Evolutionary conservation across 2,888 invertebrate genomes (phyloP), one percentile per base, ranked within the genome.

Genomic region (Aphodius sticticus): DNA sequence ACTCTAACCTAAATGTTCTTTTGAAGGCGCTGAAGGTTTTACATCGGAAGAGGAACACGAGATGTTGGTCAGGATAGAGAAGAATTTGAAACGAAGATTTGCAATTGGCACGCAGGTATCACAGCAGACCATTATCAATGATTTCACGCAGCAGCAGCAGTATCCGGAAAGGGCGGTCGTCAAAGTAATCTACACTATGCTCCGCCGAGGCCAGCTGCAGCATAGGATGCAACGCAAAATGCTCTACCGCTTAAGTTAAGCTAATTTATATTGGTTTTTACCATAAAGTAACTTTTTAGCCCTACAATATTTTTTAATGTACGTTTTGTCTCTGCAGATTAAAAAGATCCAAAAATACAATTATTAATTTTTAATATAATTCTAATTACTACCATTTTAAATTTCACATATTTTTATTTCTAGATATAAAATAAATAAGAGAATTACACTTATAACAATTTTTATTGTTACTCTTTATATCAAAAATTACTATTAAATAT

Each of bases 101-200:
- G 96, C 97, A 0, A 95, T 99, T 82, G 99, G 99, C n/a, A 96
- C 97, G 0, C 98, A 97, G 90, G 97, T 99, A 0, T 98, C 99
- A 0, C 97, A 99, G 87, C 96, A 97, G 87, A 96, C 95, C 83
- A 97, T 99, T 83, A 91, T 99, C 38, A 96, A 97, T 86, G 98
- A 99, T 90, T 96, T 95, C 86, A 88, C 93, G 5, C 91, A 93
- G 12, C n/a, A 26, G 2, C 95, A 97, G 89, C 96, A 96, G 88
- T 98, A 97, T 88, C 94, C 96, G 0, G 97, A 98, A 88, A 91
- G 95, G 79, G 93, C 96, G 6, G 93, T 99, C 80, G 90, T 94
- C 81, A 99, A 98, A 90, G 99, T 99, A 14, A 94, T 99, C 84
- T 94, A 96, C 85, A 95, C 96, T 12, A 97, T 99, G 97, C 95